A percentile compares a stretch with the other conserved stretches of the same genome.
phyloP scores from a whole-genome alignment of 2,797 vertebrate species.

The Urocyon cinereoargenteus region DNA sequence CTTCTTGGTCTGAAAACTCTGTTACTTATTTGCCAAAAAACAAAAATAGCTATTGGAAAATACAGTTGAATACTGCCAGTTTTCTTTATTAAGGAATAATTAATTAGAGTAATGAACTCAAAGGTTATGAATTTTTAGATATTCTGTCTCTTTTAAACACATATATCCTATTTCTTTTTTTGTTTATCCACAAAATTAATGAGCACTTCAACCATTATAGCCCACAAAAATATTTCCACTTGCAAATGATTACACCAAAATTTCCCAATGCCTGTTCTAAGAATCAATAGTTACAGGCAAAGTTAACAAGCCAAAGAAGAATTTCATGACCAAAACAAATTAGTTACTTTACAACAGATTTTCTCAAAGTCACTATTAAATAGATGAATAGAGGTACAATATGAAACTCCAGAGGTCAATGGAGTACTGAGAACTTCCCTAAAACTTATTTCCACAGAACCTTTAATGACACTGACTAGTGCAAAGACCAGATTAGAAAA shows the following conservation, averaged over 20 bases:
- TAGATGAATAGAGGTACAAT: background rate
- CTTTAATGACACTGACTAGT: background rate
- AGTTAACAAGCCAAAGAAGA: background rate
- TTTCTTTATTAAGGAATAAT: background rate
- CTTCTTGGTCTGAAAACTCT: background rate
- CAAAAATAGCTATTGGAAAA: background rate
- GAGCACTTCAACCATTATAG: background rate
- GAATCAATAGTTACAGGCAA: background rate
- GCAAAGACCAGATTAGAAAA: background rate
- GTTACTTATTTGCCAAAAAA: conserved; percentile 29
- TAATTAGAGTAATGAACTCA: background rate
- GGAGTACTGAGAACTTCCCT: background rate
- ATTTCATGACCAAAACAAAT: background rate
- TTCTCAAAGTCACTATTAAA: background rate
- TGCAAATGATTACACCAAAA: background rate
- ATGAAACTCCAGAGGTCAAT: background rate
- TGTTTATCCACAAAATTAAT: background rate
- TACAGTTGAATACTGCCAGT: background rate
- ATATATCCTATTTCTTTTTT: background rate
- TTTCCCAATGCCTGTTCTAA: background rate
- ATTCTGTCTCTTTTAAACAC: background rate
- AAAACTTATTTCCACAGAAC: background rate
- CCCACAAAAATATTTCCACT: background rate
- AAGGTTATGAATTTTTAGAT: background rate
- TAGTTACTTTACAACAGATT: background rate